Evolutionary conservation across 2,888 invertebrate species (phyloP), one percentile per base, ranked within the genome.

Genomic region (Aleiodes leptofemur): DNA sequence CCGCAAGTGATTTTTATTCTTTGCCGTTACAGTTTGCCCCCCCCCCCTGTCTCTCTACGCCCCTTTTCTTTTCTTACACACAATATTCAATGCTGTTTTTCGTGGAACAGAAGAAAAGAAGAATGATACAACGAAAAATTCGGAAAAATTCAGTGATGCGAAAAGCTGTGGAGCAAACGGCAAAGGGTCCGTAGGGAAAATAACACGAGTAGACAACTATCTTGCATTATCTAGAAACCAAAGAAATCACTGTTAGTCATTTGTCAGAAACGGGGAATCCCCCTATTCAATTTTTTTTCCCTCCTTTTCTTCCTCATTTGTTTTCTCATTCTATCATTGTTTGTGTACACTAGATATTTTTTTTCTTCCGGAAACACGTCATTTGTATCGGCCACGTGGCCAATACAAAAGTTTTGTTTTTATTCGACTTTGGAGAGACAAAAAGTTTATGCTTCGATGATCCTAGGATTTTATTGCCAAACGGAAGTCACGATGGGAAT

Each of bases 61-160:
- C 55, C 11, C 43, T 3, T 11, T 43, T 43, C 43, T 43, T 43
- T 43, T 43, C 43, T 43, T 43, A 7, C 11, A 38, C 38, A 38
- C 9, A 11, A 43, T 64, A 64, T 64, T 64, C 64, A 64, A 34
- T 61, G 38, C 57, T 57, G 13, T 29, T 57, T 34, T n/a, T 38
- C 64, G 16, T 14, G 64, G 64, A 14, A 64, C 11, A 43, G 43
- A 43, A 43, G 43, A 64, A 70, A 68, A 74, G 77, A 69, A 81
- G 74, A 81, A 87, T 86, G 86, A 87, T 87, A 87, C 85, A 80
- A 83, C 83, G 34, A 84, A 85, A 64, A 87, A 87, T 87, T 86
- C 86, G 86, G 87, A 87, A 87, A 87, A 43, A 43, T 81, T 86
- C 84, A 86, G 83, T 84, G 81, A 81, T 83, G 83, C 87, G 81